Conservation (phyloP, 2,888 invertebrate species). For the Chirona hameri region DNA sequence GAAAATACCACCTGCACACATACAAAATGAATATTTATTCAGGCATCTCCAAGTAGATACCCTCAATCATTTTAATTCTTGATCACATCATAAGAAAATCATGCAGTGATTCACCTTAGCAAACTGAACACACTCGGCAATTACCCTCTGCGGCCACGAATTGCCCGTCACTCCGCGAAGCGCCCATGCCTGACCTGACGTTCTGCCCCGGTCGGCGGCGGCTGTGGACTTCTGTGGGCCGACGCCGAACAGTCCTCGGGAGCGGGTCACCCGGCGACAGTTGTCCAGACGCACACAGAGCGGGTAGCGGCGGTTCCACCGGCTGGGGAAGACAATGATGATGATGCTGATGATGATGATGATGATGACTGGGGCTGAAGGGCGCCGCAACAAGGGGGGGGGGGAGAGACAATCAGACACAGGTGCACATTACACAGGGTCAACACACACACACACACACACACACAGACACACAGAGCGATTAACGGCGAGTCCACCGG, state of each 20-base stretch:
- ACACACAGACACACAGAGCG: not conserved
- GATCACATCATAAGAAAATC: no score
- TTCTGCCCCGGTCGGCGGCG: not conserved
- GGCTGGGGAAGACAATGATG: conserved; percentile 42
- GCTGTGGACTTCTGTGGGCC: not conserved
- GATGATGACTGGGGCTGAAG: no score
- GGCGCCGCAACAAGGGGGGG: no score
- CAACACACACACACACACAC: not conserved
- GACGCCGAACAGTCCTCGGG: not conserved
- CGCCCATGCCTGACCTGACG: not conserved
- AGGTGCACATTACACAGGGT: not conserved
- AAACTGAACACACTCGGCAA: no score
- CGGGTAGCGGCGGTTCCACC: conserved; percentile 95
- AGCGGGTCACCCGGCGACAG: not conserved
- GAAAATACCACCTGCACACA: not conserved
- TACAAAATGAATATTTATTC: no score
- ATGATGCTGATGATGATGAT: no score
- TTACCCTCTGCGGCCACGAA: no score
- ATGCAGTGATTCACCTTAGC: not conserved
- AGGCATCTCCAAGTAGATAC: no score
- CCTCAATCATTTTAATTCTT: not conserved
- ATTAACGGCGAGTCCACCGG: not conserved
- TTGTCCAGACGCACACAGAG: conserved; percentile 62
- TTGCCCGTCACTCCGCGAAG: not conserved
- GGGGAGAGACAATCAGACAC: not conserved